Evolutionary conservation across 1,140 invertebrate species (phyloP).

Genomic region (Drosophila sp.): DNA sequence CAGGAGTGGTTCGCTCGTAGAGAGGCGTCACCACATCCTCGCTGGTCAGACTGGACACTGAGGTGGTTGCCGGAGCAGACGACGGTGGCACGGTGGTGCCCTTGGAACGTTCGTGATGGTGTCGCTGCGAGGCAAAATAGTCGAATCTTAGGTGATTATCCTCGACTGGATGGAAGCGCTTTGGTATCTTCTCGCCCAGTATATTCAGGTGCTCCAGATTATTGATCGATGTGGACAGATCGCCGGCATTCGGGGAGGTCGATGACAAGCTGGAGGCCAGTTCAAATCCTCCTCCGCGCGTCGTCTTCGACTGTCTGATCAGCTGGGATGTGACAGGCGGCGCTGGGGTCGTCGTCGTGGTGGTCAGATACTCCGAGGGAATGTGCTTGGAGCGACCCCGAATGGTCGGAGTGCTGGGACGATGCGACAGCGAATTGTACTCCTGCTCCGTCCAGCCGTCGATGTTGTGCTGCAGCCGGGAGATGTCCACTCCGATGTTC

Average conservation of each 20-base stretch:
- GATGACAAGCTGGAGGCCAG: slow-evolving; percentile 29
- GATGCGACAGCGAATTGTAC: slow-evolving; percentile 85
- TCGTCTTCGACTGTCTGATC: slow-evolving; percentile 72
- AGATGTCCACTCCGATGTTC: slow-evolving; percentile 88
- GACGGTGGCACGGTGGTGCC: slow-evolving; percentile 23
- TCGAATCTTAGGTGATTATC: slow-evolving; percentile 65
- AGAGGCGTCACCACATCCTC: slow-evolving; percentile 48
- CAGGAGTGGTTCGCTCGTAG: slow-evolving; percentile 54
- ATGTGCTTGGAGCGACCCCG: slow-evolving; percentile 88
- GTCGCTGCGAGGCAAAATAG: slow-evolving; percentile 38
- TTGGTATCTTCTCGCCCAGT: slow-evolving; percentile 36
- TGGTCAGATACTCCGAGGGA: slow-evolving; percentile 90
- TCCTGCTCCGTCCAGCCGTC: slow-evolving; percentile 93
- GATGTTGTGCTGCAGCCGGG: slow-evolving; percentile 90
- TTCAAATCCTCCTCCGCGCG: slow-evolving; percentile 62
- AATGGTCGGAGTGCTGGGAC: slow-evolving; percentile 84
- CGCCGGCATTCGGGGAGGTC: slow-evolving; percentile 69
- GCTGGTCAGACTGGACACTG: slow-evolving; percentile 14
- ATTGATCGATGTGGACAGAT: slow-evolving; percentile 73
- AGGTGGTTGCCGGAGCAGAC: slow-evolving; percentile 22
- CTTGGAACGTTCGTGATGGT: neutral
- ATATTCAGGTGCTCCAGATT: slow-evolving; percentile 71
- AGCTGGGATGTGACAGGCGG: slow-evolving; percentile 39
- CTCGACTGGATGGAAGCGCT: slow-evolving; percentile 63
- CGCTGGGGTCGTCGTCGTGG: slow-evolving; percentile 78